Base-by-base conservation (phyloP, 2,113 vertebrate genomes). In the Carollia perspicillata region DNA sequence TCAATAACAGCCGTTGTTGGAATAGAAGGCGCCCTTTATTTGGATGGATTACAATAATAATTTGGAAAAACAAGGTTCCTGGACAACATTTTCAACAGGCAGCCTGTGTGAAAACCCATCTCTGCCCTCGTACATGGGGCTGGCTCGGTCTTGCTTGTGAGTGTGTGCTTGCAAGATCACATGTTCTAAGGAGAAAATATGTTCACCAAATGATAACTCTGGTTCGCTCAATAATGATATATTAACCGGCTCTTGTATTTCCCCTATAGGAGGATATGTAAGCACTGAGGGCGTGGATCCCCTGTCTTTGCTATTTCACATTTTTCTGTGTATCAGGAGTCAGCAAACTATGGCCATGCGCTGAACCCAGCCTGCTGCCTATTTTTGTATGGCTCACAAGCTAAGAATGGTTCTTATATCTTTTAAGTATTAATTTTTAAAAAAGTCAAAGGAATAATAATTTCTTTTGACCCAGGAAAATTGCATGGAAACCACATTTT, bases 381-480 rank as follows among this genome's bases (percentile, higher is more conserved):
- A 4, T 22, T 90, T 78, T 18, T 60, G 20, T 18, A 14, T 9
- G 28, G 30, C 17, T 37, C 74, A 44, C 14, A n/a, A 35, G 14
- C 47, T 47, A 22, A 80, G 20, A 49, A 37, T 28, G 9, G 14
- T 4, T 66, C 83, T 90, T 84, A 13, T 12, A 22, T 60, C 35
- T 42, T 90, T 12, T 69, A 92, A 60, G 47, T 9, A 14, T 51
- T 47, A 35, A 53, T 63, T 26, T 26, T 11, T 5, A n/a, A 37
- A 78, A 90, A 81, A 83, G 28, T 35, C 2, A 17, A 86, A 72
- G 33, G 10, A 37, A 47, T 7, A 26, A 22, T 60, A 26, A 33
- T 79, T 47, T 88, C 77, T 83, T 69, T 23, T 37, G 42, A 74
- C 26, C 65, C 16, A 40, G 22, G 11, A 42, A 90, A 95, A 60